Base-by-base conservation (phyloP, 2,888 invertebrate genomes). In the Hecatera dysodea region DNA sequence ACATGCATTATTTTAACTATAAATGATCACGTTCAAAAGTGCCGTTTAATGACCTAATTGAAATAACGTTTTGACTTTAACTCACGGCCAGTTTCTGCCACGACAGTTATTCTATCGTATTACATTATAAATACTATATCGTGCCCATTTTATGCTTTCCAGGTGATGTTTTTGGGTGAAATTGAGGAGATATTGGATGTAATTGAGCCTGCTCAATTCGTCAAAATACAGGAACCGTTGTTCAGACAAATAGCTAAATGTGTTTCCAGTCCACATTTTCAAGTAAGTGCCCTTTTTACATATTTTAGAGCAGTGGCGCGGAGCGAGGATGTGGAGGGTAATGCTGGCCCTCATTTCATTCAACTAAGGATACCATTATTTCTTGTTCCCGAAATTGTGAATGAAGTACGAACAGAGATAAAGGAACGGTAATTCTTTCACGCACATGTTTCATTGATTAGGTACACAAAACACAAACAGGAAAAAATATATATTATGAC, bases 191-290 rank as follows among this genome's bases (percentile, higher is more conserved):
- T 99, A 89, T 97, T 99, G 93, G 99, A 99, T 96, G 99, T 99
- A 86, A 99, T 99, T 96, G 99, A 99, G 96, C 99, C 99, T 86
- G 98, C 98, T 87, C 99, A 99, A 96, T 99, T 99, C 97, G 98
- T 98, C 91, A 99, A 99, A 97, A 99, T 99, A 91, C 99, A 99
- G 97, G 99, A 98, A 93, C 98, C 99, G 80, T 97, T 99, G 86
- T 99, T 99, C 96, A 98, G 98, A 94, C 99, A 99, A 97, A 98
- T 99, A 94, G 98, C 99, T 89, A 98, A 98, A 97, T 99, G 99
- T 96, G 99, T 99, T 78, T 99, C 99, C 93, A 99, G 99, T 97
- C 99, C 99, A 91, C 99, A 99, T 96, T 99, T 99, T 97, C 99
- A 99, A 97, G 99, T 99, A 96, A 86, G 60, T 78, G 33, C 9